Base-by-base conservation (phyloP, 2,113 vertebrate species). In the Ophthalmolycus amberensis region DNA sequence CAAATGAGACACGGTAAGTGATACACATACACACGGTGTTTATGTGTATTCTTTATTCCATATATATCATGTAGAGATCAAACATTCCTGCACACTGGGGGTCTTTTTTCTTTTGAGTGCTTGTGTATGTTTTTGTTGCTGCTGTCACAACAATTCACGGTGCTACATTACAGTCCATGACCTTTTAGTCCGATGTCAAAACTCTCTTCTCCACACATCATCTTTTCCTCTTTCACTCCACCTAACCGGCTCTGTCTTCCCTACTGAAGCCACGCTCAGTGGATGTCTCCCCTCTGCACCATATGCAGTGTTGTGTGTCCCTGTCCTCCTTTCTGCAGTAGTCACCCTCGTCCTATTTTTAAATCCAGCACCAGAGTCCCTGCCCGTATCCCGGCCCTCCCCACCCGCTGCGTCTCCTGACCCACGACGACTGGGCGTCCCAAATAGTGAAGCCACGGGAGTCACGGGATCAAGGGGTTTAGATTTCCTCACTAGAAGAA, bases 1-100 rank as follows among this genome's bases (percentile, higher is more conserved):
- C 80, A 90, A 85, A 88, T 93, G 85, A 70, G 91, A 86, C 82
- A 93, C 27, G 93, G 94, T 94, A 91, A 94, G 94, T 92, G 73
- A 88, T 84, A 91, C 88, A 92, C 93, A 91, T 86, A 72, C 80
- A 85, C 68, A 22, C 64, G 50, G 84, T 84, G 85, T 75, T 66
- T 77, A 83, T 89, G 87, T 92, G 84, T 91, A 90, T 88, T 79
- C 78, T 74, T 82, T 52, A 66, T 66, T 71, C 20, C 59, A 71
- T 75, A 73, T 79, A 6, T 68, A 50, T 82, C 75, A 69, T 63
- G 54, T 76, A 50, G 50, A 83, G 59, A 25, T 83, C 10, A 18
- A 18, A 63, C 46, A 9, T 5, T 37, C 27, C 63, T 83, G 77
- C 82, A 75, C 75, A 68, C 82, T 80, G 80, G 79, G 80, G 79